phyloP scores from a whole-genome alignment of 2,113 vertebrate genomes.

The Cepphus grylle region DNA sequence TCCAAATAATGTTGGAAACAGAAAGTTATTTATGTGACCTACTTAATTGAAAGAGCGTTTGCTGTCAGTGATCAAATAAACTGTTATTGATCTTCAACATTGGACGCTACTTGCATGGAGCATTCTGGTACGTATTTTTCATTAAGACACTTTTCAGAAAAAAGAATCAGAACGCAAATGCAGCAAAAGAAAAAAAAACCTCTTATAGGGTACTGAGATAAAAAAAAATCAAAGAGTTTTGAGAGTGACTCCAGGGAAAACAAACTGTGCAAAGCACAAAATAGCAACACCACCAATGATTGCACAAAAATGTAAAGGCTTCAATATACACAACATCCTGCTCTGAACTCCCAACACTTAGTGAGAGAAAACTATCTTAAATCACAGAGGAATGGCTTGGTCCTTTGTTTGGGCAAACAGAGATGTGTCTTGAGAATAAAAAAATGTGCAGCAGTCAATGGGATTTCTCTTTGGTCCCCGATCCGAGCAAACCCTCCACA shows the following conservation, averaged over 20 bases:
- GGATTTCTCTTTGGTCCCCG: background rate
- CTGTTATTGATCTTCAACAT: conserved; percentile 65
- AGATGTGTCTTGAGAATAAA: background rate
- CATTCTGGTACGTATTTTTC: conserved; percentile 52
- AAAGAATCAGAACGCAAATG: conserved; percentile 10
- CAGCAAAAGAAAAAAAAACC: conserved; percentile 35
- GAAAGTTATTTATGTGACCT: conserved; percentile 68
- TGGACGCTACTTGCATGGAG: conserved; percentile 23
- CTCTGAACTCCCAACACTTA: background rate
- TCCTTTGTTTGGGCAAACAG: background rate
- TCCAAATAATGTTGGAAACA: conserved; percentile 54
- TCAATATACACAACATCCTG: background rate
- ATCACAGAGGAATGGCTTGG: background rate
- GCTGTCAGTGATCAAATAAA: conserved; percentile 69
- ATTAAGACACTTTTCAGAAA: conserved; percentile 24
- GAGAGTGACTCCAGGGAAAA: background rate
- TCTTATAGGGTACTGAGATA: background rate
- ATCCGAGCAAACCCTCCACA: background rate
- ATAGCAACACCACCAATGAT: background rate
- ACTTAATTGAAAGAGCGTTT: conserved; percentile 70
- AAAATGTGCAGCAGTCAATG: background rate
- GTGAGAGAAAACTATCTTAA: background rate
- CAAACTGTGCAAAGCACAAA: background rate
- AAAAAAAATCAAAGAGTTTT: background rate
- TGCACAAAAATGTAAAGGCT: background rate